Conservation (phyloP, 1,140 invertebrate species). For the Panagrolaimus sp. region DNA sequence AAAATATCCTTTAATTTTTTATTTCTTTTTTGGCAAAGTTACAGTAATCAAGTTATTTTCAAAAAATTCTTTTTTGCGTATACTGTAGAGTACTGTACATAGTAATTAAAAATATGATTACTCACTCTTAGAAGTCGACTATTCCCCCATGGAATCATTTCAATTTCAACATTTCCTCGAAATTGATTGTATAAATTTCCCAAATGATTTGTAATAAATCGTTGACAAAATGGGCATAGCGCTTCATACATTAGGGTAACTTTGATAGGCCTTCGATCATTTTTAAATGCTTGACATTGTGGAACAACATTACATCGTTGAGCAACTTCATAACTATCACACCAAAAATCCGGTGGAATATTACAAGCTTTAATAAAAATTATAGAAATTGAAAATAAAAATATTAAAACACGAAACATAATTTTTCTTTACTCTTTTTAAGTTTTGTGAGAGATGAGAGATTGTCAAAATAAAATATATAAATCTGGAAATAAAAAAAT, state of each 20-base stretch:
- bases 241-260: conserved; percentile 58
- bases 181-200: conserved; percentile 49
- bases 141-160: conserved; percentile 57
- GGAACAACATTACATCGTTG: conserved; percentile 49
- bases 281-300: conserved; percentile 51
- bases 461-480: background rate
- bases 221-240: conserved; percentile 58
- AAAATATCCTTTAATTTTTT: too few relatives aligned
- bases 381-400: background rate
- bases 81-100: background rate
- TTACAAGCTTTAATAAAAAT: conserved; percentile 29
- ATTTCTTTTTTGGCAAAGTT: too few relatives aligned
- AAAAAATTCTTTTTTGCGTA: background rate
- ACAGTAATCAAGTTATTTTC: too few relatives aligned
- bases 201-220: conserved; percentile 56
- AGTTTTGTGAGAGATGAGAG: background rate
- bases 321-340: conserved; percentile 51
- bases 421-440: background rate
- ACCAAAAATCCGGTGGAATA: conserved; percentile 55
- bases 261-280: conserved; percentile 42
- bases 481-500: background rate
- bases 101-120: background rate
- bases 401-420: background rate
- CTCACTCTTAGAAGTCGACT: conserved; percentile 46
- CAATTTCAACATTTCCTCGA: conserved; percentile 47